Conservation (phyloP, 2,113 vertebrate genomes). For the Phoenicopterus ruber region DNA sequence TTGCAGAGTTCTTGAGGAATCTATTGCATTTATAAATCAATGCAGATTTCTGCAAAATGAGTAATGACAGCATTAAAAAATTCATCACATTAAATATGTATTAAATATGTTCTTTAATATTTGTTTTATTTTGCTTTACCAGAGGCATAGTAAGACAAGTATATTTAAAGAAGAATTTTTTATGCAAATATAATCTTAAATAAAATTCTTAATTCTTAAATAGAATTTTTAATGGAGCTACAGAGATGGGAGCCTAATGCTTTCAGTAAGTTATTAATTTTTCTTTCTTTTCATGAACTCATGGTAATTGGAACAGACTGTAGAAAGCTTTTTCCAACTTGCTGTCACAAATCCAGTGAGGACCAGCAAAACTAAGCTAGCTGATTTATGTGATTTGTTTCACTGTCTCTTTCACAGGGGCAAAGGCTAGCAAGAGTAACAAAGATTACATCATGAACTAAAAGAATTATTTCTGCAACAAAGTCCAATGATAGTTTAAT, state of each 20-base stretch:
- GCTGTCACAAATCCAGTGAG: background rate
- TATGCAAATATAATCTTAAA: background rate
- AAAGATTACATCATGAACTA: background rate
- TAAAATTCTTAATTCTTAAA: background rate
- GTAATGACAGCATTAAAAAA: background rate
- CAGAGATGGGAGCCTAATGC: background rate
- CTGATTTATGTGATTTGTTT: background rate
- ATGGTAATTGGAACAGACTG: background rate
- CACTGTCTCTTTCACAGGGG: background rate
- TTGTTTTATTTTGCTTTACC: conserved; percentile 3
- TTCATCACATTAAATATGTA: background rate
- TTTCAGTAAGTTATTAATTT: background rate
- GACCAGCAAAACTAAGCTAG: background rate
- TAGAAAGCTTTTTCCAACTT: background rate
- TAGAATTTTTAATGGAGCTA: background rate
- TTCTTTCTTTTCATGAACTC: background rate
- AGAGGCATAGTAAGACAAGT: background rate
- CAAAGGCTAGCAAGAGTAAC: background rate
- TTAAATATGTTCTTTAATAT: background rate
- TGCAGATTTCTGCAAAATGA: background rate
- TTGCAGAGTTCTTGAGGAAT: background rate
- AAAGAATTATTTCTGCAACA: background rate
- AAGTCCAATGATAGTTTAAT: background rate
- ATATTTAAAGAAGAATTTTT: background rate
- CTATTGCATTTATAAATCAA: background rate